phyloP scores from a whole-genome alignment of 2,113 vertebrate species.

The Alectura lathami region DNA sequence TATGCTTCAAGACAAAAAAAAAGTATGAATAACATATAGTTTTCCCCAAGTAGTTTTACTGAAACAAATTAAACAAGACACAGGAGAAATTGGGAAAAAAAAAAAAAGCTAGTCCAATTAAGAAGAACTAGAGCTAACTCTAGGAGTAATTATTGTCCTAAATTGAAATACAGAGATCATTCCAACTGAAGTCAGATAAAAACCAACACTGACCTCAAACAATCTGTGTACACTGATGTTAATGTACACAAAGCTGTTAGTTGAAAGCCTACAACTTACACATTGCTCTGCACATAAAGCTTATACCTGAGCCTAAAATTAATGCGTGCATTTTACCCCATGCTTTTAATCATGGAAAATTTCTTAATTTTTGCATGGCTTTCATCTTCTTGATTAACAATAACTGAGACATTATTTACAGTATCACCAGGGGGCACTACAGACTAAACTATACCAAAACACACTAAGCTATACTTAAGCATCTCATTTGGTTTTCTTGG shows the following conservation, averaged over 20 bases:
- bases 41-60: neutral
- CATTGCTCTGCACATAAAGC: neutral
- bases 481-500: neutral
- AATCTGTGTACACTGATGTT: neutral
- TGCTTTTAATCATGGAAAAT: neutral
- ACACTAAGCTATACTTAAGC: neutral
- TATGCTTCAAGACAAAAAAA: neutral
- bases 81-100: neutral
- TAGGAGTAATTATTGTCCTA: neutral
- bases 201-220: neutral
- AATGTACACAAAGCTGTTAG: neutral
- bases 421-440: conserved; percentile 30
- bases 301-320: neutral
- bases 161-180: neutral
- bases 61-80: neutral
- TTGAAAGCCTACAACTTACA: neutral
- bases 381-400: neutral
- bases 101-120: neutral
- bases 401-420: neutral
- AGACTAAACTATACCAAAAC: neutral
- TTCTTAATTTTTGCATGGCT: neutral
- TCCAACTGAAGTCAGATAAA: neutral
- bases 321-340: neutral
- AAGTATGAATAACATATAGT: neutral
- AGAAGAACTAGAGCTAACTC: neutral